Conservation (phyloP, 2,113 vertebrate species). For the Gnathonemus longibarbis region DNA sequence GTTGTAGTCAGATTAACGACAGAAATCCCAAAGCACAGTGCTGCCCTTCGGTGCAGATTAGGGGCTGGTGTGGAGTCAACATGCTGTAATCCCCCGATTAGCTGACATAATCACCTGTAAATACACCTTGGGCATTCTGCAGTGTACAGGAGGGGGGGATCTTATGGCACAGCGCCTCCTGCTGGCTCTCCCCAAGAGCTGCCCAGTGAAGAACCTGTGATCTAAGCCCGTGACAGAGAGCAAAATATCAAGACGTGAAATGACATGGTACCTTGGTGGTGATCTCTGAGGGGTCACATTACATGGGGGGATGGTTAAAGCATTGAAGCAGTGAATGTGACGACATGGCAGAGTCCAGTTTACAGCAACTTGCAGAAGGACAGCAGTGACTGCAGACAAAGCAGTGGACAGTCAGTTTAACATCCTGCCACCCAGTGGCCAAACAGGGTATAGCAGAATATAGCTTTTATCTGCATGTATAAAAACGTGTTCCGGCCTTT, state of each 20-base stretch:
- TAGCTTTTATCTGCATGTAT: no score
- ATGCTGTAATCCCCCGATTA: conserved; percentile 74
- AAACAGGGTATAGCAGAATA: no score
- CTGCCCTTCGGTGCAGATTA: conserved; percentile 49
- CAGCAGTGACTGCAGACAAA: background rate
- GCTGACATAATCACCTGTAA: conserved; percentile 80
- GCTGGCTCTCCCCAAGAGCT: background rate
- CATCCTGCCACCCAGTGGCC: no score
- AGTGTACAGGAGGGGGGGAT: background rate
- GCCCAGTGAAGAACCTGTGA: background rate
- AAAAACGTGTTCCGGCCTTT: background rate
- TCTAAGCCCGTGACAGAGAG: background rate
- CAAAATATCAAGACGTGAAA: background rate
- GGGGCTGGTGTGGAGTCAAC: conserved; percentile 58
- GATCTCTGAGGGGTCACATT: background rate
- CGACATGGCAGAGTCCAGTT: background rate
- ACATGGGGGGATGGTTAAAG: background rate
- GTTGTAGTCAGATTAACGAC: conserved; percentile 56
- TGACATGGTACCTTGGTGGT: background rate
- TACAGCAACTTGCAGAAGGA: background rate
- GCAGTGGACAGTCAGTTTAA: background rate
- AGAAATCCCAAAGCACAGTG: conserved; percentile 49
- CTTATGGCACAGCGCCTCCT: background rate
- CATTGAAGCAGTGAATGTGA: background rate
- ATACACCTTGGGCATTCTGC: conserved; percentile 51